These are phyloP conservation scores for Sphaerodactylus townsendi DNA, from an alignment of 2,113 vertebrate genomes.

Conservation along the genomic window DNA sequence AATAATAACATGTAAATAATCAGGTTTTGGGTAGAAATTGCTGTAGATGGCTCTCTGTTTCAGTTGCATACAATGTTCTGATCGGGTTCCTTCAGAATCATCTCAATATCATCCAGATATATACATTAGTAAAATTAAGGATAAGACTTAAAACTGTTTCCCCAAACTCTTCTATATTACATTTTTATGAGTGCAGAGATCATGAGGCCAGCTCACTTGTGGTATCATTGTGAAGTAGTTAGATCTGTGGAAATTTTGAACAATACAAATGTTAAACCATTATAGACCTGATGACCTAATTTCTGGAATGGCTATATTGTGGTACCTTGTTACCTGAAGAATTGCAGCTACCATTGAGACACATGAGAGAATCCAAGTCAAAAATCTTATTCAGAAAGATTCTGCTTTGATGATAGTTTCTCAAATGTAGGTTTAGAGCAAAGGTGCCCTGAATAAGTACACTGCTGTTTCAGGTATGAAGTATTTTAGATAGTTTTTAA, in stretches of 20 bases:
- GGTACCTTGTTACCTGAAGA: not conserved
- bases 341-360: not conserved
- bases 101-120: no score
- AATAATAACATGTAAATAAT: no score
- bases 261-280: not conserved
- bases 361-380: not conserved
- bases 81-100: no score
- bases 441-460: not conserved
- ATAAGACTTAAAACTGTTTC: no score
- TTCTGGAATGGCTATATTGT: not conserved
- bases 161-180: no score
- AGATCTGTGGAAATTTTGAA: not conserved
- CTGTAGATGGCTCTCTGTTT: no score
- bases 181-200: not conserved
- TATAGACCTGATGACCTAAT: not conserved
- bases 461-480: no score
- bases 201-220: not conserved
- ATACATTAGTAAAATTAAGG: no score
- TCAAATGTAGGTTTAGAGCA: not conserved
- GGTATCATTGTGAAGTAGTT: not conserved
- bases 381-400: not conserved
- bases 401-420: not conserved
- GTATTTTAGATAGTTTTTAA: no score
- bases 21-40: no score
- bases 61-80: no score